Evolutionary conservation across 2,797 vertebrate genomes (phyloP).

Genomic region (Leuciscus waleckii): DNA sequence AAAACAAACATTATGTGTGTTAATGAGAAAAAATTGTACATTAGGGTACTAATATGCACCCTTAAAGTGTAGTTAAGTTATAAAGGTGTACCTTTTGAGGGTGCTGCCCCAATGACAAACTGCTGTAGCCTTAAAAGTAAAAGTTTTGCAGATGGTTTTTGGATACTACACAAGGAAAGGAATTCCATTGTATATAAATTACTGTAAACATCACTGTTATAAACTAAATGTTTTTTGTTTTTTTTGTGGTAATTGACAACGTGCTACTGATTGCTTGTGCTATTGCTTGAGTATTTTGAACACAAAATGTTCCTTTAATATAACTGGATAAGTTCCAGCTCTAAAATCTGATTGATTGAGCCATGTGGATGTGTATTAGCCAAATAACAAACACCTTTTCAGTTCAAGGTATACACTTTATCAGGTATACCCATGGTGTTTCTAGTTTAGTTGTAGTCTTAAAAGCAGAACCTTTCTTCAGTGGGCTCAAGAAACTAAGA

Average conservation of each 20-base stretch:
- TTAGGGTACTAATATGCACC: background rate
- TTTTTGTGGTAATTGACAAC: background rate
- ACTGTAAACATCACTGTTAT: background rate
- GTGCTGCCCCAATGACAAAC: background rate
- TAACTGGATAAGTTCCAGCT: background rate
- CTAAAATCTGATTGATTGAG: background rate
- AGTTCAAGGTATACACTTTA: background rate
- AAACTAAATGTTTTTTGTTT: background rate
- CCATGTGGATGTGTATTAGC: background rate
- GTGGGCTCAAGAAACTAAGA: background rate
- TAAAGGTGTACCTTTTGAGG: background rate
- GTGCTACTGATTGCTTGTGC: background rate
- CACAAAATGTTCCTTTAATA: background rate
- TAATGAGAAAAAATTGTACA: background rate
- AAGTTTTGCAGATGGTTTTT: background rate
- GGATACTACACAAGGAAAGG: background rate
- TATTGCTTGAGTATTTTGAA: background rate
- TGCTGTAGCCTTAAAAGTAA: background rate
- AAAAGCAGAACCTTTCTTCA: background rate
- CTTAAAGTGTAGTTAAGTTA: background rate
- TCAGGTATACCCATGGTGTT: background rate
- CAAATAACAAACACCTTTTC: background rate
- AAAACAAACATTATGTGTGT: conserved; percentile 1
- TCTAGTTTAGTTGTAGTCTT: background rate
- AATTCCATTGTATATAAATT: background rate